These are phyloP conservation scores for Psilopsiagon aymara DNA, from an alignment of 2,113 vertebrate species.

Conservation along the genomic window DNA sequence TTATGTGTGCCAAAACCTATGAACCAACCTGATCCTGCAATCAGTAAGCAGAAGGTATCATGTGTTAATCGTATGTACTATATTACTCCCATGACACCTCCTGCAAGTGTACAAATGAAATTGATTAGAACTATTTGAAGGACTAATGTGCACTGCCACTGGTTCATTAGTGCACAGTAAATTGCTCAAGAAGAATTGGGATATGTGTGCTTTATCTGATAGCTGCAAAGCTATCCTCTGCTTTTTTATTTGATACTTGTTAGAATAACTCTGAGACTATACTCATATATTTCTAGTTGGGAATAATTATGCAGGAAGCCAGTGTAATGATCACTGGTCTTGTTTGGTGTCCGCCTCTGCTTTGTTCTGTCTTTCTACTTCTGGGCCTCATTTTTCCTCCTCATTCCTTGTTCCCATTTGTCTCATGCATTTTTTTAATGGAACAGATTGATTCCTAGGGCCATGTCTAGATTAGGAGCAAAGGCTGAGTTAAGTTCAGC, in stretches of 20 bases:
- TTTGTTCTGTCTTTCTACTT: conserved; percentile 36
- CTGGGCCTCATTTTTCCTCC: conserved; percentile 54
- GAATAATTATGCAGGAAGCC: background rate
- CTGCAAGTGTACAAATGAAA: background rate
- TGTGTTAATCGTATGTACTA: background rate
- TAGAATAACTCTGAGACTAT: background rate
- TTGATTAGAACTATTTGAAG: background rate
- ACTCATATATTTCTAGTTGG: background rate
- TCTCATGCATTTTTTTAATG: conserved; percentile 26
- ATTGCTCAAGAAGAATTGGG: background rate
- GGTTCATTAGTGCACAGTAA: background rate
- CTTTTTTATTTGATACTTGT: background rate
- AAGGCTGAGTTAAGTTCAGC: conserved; percentile 5
- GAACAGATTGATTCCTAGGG: conserved; percentile 37
- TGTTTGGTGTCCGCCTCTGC: background rate
- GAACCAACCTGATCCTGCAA: background rate
- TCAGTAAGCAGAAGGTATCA: background rate
- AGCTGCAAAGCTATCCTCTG: background rate
- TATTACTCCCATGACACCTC: background rate
- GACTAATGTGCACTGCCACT: background rate
- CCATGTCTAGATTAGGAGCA: conserved; percentile 10
- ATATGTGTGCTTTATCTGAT: background rate
- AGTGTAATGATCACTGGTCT: background rate
- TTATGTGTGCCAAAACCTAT: background rate
- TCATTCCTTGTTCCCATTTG: conserved; percentile 38